These are phyloP conservation scores for Zaprionus camerounensis DNA, from an alignment of 1,140 invertebrate genomes.

Conservation along the genomic window DNA sequence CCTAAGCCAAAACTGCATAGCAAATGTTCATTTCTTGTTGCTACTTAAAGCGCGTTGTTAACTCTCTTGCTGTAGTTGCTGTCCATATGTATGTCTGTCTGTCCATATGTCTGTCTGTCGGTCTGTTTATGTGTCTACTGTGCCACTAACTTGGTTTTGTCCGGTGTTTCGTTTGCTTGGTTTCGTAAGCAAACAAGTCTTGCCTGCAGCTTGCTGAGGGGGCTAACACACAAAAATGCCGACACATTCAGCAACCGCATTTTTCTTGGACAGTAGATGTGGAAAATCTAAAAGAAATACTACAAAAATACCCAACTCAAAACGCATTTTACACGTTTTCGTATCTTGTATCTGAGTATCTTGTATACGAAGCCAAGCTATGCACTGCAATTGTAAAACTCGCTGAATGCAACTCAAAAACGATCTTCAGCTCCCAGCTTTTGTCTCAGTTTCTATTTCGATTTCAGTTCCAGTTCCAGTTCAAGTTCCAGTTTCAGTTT, in stretches of 20 bases:
- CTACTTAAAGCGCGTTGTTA: conserved; percentile 15
- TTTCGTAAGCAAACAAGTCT: conserved; percentile 59
- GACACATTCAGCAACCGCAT: conserved; percentile 42
- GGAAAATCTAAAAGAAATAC: conserved; percentile 12
- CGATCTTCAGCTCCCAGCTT: conserved; percentile 11
- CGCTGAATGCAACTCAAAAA: conserved; percentile 49
- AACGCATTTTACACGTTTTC: conserved; percentile 69
- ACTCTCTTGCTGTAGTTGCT: conserved; percentile 5
- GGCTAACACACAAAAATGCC: conserved; percentile 44
- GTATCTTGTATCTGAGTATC: conserved; percentile 39
- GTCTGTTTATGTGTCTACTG: conserved; percentile 27
- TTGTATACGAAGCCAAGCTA: conserved; percentile 36
- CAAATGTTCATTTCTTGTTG: conserved; percentile 15
- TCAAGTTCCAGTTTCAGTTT: conserved; percentile 30
- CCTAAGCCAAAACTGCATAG: conserved; percentile 38
- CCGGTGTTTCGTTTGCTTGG: neutral
- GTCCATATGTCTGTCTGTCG: neutral
- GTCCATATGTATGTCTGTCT: conserved; percentile 8
- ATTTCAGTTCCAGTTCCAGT: conserved; percentile 17
- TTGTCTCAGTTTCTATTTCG: conserved; percentile 32
- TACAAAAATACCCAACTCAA: conserved; percentile 11
- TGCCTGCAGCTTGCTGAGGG: conserved; percentile 8
- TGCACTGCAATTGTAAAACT: conserved; percentile 45
- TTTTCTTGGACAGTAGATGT: conserved; percentile 39
- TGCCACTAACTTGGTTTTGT: conserved; percentile 47